Evolutionary conservation across 1,140 invertebrate genomes (phyloP).

Genomic region (Tetramorium parvispinum): DNA sequence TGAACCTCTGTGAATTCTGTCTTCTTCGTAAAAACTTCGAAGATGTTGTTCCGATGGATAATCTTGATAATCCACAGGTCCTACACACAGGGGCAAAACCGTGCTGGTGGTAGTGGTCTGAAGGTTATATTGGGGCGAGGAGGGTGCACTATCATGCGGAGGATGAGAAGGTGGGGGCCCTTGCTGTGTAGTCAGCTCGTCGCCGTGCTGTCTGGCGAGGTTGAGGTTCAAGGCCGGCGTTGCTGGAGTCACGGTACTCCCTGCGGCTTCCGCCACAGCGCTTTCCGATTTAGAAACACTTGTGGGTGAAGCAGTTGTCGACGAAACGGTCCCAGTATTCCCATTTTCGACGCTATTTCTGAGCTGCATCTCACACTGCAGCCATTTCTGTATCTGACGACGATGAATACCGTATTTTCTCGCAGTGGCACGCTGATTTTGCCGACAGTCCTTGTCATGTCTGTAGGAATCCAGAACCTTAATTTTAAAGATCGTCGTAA

Average conservation of each 20-base stretch:
- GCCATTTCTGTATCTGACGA: conserved; percentile 95
- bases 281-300: conserved; percentile 58
- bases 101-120: conserved; percentile 40
- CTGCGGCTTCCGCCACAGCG: conserved; percentile 64
- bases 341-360: conserved; percentile 87
- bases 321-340: conserved; percentile 64
- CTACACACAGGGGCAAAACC: conserved; percentile 48
- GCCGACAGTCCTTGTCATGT: conserved; percentile 92
- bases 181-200: conserved; percentile 79
- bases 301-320: conserved; percentile 60
- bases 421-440: conserved; percentile 94
- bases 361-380: conserved; percentile 92
- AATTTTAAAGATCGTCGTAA: conserved; percentile 93
- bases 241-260: conserved; percentile 71
- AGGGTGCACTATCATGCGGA: conserved; percentile 69
- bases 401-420: conserved; percentile 95
- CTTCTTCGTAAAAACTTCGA: background rate
- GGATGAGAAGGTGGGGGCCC: conserved; percentile 76
- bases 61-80: conserved; percentile 64
- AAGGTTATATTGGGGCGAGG: conserved; percentile 68
- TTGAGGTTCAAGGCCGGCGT: conserved; percentile 86
- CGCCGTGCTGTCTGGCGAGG: conserved; percentile 85
- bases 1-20: conserved; percentile 24
- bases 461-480: conserved; percentile 94
- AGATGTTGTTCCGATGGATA: conserved; percentile 56